Base-by-base conservation (phyloP, 2,113 vertebrate species). In the Otolemur garnettii region DNA sequence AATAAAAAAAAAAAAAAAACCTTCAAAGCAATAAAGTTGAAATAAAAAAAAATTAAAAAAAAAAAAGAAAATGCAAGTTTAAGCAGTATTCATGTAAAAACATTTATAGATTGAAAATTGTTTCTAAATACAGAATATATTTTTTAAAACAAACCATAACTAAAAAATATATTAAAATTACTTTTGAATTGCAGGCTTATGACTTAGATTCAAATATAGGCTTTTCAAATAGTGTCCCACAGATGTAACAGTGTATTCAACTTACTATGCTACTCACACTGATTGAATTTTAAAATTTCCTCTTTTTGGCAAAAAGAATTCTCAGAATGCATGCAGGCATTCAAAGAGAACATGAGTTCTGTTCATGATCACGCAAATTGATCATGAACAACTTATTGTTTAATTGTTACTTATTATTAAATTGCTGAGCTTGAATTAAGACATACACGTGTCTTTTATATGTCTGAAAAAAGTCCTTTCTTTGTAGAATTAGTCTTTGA, bases 161-260 rank as follows among this genome's bases (percentile, higher is more conserved):
- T 79, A 75, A 91, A 92, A n/a, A 75, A 90, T 69, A 87, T 88
- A 93, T 42, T 66, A 59, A 94, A 93, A 96, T 72, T 85, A 80
- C 92, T 84, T 79, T 33, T 82, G 22, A 81, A 81, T 53, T 88
- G 78, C 8, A 90, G 66, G 24, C 59, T 88, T 91, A 66, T 2
- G 53, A 21, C 66, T 92, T 42, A 90, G 18, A 68, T 90, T 90
- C 64, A 87, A 50, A 92, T 26, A 86, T 1, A 92, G 69, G 21
- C 5, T 22, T 95, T 72, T 81, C 26, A n/a, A 11, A 19, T 17
- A 89, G 78, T 75, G 21, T 72, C 38, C 30, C 45, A 81, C 11
- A 80, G 30, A 74, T 90, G 3, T 66, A 92, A 93, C 12, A 87
- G 22, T 35, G 1, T 62, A 81, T 87, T 87, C 28, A 62, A 53